Conservation (phyloP, 2,113 vertebrate genomes). For the Tupaia chinensis region DNA sequence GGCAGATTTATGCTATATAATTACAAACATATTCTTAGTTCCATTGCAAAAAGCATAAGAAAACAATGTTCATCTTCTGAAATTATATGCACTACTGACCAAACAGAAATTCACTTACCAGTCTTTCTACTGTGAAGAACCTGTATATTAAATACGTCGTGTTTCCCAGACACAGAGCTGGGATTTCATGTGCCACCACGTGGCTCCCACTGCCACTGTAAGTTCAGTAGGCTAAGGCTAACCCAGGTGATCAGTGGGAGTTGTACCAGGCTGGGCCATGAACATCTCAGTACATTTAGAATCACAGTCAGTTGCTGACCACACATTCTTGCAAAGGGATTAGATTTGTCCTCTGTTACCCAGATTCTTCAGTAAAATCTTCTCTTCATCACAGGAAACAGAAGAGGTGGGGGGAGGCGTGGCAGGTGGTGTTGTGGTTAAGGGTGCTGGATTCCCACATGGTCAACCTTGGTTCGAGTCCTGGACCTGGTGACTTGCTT, state of each 20-base stretch:
- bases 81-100: background rate
- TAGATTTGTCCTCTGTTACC: background rate
- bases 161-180: background rate
- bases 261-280: background rate
- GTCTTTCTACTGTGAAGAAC: background rate
- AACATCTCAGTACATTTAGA: conserved; percentile 1
- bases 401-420: background rate
- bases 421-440: no score
- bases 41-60: conserved; percentile 13
- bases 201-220: background rate
- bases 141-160: background rate
- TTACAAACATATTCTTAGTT: conserved; percentile 3
- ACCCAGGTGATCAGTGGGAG: background rate
- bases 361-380: conserved; percentile 21
- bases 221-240: background rate
- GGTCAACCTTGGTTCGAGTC: no score
- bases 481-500: no score
- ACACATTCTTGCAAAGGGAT: conserved; percentile 8
- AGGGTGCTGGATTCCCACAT: no score
- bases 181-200: background rate
- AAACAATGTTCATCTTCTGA: conserved; percentile 47
- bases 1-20: background rate
- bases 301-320: background rate
- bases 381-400: background rate
- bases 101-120: background rate